phyloP scores from a whole-genome alignment of 2,113 vertebrate species.

The Colius striatus region DNA sequence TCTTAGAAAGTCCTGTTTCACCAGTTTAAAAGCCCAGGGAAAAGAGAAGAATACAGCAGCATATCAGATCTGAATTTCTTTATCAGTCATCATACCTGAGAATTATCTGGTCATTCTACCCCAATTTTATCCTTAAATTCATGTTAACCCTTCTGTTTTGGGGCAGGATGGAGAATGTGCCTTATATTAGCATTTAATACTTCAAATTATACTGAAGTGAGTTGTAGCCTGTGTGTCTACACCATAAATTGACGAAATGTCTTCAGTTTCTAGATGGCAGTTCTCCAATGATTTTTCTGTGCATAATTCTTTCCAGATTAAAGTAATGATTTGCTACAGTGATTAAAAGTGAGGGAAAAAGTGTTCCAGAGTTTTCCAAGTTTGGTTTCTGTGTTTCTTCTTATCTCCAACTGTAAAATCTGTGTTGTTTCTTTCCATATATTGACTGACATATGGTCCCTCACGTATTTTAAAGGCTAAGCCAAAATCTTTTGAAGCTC shows the following conservation, averaged over 20 bases:
- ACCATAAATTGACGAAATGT: background rate
- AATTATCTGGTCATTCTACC: background rate
- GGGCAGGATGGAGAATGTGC: background rate
- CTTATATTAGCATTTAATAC: background rate
- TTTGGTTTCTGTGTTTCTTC: background rate
- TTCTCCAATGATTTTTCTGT: background rate
- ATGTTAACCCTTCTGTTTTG: background rate
- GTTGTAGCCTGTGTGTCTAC: background rate
- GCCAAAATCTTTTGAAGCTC: background rate
- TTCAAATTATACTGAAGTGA: background rate
- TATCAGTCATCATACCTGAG: background rate
- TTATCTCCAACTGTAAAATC: background rate
- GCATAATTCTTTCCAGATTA: background rate
- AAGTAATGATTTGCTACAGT: background rate
- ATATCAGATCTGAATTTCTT: background rate
- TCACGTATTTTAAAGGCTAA: background rate
- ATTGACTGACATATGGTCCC: background rate
- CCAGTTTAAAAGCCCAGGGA: background rate
- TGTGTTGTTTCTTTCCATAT: background rate
- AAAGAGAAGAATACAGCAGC: background rate
- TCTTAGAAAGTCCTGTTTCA: background rate
- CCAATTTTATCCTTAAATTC: background rate
- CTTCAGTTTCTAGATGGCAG: background rate
- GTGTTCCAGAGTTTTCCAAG: background rate
- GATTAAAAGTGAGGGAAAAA: background rate